Evolutionary conservation across 2,888 invertebrate species (phyloP), one percentile per base, ranked within the genome.

Genomic region (Dasypogon diadema): DNA sequence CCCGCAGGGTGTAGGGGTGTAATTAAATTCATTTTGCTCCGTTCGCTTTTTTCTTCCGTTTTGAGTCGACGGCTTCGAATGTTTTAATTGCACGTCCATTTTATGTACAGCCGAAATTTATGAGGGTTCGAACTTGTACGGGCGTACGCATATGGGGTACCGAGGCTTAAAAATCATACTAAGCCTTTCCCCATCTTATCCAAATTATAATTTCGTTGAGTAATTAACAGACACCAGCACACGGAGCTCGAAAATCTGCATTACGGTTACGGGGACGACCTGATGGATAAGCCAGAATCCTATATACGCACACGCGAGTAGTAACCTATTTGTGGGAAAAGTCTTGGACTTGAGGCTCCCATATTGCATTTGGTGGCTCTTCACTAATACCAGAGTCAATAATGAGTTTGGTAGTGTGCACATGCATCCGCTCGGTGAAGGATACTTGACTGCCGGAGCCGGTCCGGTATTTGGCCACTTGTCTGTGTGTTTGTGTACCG

Each of bases 121-220:
- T 75, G 65, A 63, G 75, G 75, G 75, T 75, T 75, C 75, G 75
- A 75, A 65, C 24, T n/a, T 56, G 21, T 34, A 60, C 16, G 16
- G 37, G 10, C 34, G 37, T 16, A 58, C 58, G 46, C 51, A 60
- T 60, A 34, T 58, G 34, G 6, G 63, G 21, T 34, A 16, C 37
- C 54, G 26, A 12, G 51, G 60, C 55, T 63, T 56, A 42, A 58
- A 58, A 58, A 30, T 70, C 14, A 22, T 22, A 18, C 54, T 54
- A 21, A n/a, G 55, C 34, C 55, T 37, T 30, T 60, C 26, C 42
- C 63, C 55, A 56, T 65, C 75, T 75, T 74, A 63, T 76, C 60
- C 58, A 34, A 74, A 76, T 74, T 74, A 76, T 76, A 74, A 74
- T 76, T 76, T 76, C 55, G 74, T 76, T 56, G 65, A 76, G 65